These are phyloP conservation scores for Hirtodrosophila alboralis DNA, from an alignment of 2,888 invertebrate species.

Conservation along the genomic window DNA sequence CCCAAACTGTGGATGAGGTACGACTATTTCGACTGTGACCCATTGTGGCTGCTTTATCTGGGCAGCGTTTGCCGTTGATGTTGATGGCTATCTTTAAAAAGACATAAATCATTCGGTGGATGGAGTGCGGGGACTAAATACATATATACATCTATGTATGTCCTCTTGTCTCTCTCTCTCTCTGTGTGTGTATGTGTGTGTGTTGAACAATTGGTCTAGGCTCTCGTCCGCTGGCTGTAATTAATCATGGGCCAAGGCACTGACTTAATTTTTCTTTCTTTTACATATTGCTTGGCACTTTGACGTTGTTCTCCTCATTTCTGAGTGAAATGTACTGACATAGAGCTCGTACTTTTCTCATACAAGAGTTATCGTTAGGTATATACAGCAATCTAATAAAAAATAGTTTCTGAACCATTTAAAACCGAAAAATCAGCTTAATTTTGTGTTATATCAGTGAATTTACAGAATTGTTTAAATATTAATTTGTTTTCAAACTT, in stretches of 20 bases:
- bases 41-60: conserved; percentile 72
- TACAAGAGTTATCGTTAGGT: too few relatives aligned
- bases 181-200: conserved; percentile 14
- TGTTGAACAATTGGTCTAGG: conserved; percentile 48
- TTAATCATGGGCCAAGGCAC: conserved; percentile 73
- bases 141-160: neutral
- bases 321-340: conserved; percentile 11
- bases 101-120: conserved; percentile 67
- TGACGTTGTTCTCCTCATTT: conserved; percentile 15
- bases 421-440: too few relatives aligned
- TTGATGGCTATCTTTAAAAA: conserved; percentile 77
- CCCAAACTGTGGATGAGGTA: neutral
- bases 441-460: too few relatives aligned
- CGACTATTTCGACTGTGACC: conserved; percentile 23
- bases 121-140: conserved; percentile 7
- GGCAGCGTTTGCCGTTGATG: conserved; percentile 72
- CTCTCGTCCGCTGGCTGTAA: conserved; percentile 52
- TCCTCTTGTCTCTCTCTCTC: conserved; percentile 6
- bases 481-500: too few relatives aligned
- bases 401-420: too few relatives aligned
- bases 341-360: neutral
- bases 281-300: conserved; percentile 50
- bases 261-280: conserved; percentile 68
- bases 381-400: too few relatives aligned
- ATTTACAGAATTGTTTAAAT: too few relatives aligned